These are phyloP conservation scores for Brienomyrus brachyistius DNA, from an alignment of 2,113 vertebrate species.

Conservation along the genomic window DNA sequence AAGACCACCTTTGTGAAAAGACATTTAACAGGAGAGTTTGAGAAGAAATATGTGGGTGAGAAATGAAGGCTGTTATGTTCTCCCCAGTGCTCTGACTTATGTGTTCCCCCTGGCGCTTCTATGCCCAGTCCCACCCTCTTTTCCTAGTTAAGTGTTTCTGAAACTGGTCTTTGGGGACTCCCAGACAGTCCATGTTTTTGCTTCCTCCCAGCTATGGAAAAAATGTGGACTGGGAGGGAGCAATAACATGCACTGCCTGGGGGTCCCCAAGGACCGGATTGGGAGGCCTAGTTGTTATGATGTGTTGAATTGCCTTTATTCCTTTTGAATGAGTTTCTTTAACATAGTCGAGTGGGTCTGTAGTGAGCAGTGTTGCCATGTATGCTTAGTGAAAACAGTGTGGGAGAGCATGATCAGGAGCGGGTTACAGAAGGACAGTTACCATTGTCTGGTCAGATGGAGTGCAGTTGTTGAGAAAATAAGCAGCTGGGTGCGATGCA, in stretches of 20 bases:
- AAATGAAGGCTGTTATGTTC: not conserved
- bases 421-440: not conserved
- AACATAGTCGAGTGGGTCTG: not conserved
- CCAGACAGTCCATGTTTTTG: not conserved
- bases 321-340: not conserved
- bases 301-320: not conserved
- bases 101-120: not conserved
- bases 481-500: not conserved
- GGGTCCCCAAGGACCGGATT: not conserved
- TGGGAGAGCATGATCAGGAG: not conserved
- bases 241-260: not conserved
- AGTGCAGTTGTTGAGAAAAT: not conserved
- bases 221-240: not conserved
- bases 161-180: not conserved
- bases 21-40: conserved; percentile 94
- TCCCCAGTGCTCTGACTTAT: not conserved
- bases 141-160: not conserved
- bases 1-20: conserved; percentile 98
- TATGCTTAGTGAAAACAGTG: not conserved
- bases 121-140: not conserved
- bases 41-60: conserved; percentile 98
- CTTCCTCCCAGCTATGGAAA: not conserved
- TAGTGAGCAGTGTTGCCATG: not conserved
- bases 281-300: not conserved
- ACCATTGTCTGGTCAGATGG: not conserved